A percentile compares a stretch with the other conserved stretches of the same genome.
These are phyloP conservation scores for Anseranas semipalmata DNA, from an alignment of 2,113 vertebrate genomes.

Conservation along the genomic window DNA sequence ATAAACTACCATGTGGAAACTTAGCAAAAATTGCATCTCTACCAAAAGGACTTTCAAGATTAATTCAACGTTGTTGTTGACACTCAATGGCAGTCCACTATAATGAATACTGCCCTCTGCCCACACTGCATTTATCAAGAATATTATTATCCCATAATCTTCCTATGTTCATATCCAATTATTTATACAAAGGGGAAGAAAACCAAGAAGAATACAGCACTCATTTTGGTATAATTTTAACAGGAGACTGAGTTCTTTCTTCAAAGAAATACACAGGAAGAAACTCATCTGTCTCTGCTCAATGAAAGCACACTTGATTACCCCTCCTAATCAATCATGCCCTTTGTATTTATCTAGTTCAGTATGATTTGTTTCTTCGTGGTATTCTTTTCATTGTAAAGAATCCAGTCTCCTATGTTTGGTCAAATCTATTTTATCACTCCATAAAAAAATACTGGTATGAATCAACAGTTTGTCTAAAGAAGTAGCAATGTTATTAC, in stretches of 20 bases:
- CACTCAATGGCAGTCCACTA: neutral
- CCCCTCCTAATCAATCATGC: slow-evolving; percentile 35
- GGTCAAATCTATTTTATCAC: slow-evolving; percentile 12
- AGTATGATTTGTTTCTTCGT: neutral
- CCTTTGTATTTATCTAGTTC: slow-evolving; percentile 25
- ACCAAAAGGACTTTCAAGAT: neutral
- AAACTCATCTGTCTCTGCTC: slow-evolving; percentile 65
- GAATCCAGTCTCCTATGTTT: neutral
- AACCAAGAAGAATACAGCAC: slow-evolving; percentile 2
- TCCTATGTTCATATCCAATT: neutral
- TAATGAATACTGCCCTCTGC: neutral
- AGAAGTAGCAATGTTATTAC: neutral
- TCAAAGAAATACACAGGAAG: slow-evolving; percentile 34
- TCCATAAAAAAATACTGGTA: neutral
- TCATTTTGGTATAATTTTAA: slow-evolving; percentile 42
- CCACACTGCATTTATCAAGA: neutral
- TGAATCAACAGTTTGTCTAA: neutral
- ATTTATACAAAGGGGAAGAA: neutral
- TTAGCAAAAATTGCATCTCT: neutral
- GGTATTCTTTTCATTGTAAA: slow-evolving; percentile 5
- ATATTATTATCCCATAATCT: neutral
- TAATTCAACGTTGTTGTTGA: neutral
- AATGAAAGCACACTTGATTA: slow-evolving; percentile 42
- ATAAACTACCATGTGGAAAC: neutral
- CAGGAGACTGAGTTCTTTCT: slow-evolving; percentile 35